Base-by-base conservation (phyloP, 1,140 invertebrate genomes). In the Leguminivora glycinivorella region DNA sequence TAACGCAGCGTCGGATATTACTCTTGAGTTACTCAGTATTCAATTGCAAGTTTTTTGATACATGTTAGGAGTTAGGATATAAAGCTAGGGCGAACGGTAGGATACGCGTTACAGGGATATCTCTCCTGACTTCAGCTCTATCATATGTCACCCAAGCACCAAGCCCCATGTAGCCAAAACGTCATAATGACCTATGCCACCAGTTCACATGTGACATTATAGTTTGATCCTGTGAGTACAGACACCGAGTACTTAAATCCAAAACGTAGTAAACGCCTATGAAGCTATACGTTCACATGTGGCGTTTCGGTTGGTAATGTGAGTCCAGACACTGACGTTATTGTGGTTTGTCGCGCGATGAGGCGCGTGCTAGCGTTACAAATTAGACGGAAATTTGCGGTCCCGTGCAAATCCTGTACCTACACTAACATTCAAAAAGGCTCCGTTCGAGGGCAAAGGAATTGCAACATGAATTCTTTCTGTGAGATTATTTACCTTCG, bases 341-440 rank as follows among this genome's bases (percentile, higher is more conserved):
- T 60, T 73, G 70, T 26, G 74, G 74, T 75, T 71, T 17, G 58
- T 5, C 58, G 58, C 56, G 56, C 58, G 58, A 38, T 14, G 38
- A 6, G 38, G 74, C 72, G 73, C 78, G 77, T 80, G 78, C 75
- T 72, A 73, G 68, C 70, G 56, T 70, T 81, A 60, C 68, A 69
- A 73, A 77, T 70, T 67, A 72, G 72, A 63, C 68, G 73, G 77
- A 74, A 72, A 70, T 60, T 67, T 75, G 76, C 47, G 81, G 78
- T 78, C 56, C n/a, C 22, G 34, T 58, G 56, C 24, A 10, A 52
- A 52, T 52, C 9, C 47, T 19, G 47, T 52, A 52, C 47, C n/a
- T n/a, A n/a, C n/a, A n/a, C n/a, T n/a, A 52, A 9, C n/a, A 17
- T 19, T 52, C 1, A 19, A 52, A 52, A 17, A 17, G 17, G 0